Base-by-base conservation (phyloP, 2,797 vertebrate species). In the Melanotaenia pygmaea region DNA sequence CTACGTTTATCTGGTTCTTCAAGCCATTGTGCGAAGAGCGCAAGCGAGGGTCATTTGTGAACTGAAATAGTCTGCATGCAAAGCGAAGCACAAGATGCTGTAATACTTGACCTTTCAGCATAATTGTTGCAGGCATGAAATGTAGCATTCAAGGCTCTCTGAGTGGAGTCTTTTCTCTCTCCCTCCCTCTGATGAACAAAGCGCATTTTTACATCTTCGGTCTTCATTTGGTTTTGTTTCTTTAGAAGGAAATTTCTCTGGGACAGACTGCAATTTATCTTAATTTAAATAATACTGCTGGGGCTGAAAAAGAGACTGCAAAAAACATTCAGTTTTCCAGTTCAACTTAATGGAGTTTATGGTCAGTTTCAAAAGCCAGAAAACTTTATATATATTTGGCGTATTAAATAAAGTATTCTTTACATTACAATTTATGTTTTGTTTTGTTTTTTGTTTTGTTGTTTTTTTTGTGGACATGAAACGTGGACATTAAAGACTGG, bases 71-170 rank as follows among this genome's bases (percentile, higher is more conserved):
- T 99, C 98, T 97, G 96, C 97, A 97, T 98, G 97, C 97, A 97
- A 96, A 96, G 95, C 96, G 94, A 94, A 96, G 96, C 95, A 96
- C 95, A 97, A 97, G 96, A 99, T 96, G 96, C 96, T 95, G 95
- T 97, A 97, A 98, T 98, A 98, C 98, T 99, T 99, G 97, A 99
- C 97, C 98, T 98, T 97, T 97, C 96, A 96, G 96, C 94, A 96
- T 98, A 98, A 98, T 98, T 97, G 97, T 97, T 95, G 96, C 95
- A 96, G 94, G 96, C 95, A 94, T 96, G 95, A 98, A 98, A 98
- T 94, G 96, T 96, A 94, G 96, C 95, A 96, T 99, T 98, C 96
- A 98, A 91, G 86, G 93, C 92, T 90, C 66, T 83, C 93, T 96
- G 96, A 98, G 97, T 97, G 95, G 96, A 95, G 94, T 92, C 78